Evolutionary conservation across 2,888 invertebrate genomes (phyloP), one percentile per base, ranked within the genome.

Genomic region (Sesia bembeciformis): DNA sequence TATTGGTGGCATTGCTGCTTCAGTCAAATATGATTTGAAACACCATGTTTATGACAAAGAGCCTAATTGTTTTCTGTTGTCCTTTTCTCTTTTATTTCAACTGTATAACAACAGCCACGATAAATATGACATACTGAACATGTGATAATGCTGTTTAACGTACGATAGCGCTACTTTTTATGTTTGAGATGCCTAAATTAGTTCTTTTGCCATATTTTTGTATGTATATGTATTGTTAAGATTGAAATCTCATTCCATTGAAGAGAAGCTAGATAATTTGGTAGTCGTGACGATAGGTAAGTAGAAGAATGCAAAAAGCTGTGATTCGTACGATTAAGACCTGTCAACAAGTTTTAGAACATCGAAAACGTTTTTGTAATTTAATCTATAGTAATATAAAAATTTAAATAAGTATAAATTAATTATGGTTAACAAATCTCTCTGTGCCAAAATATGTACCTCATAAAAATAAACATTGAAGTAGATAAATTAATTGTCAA

Each of bases 391-490:
- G 66, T 74, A 76, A 77, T 78, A 81, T 81, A 83, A 81, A 77
- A 63, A 63, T 66, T 72, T 80, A 82, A 75, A 77, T 81, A 78
- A 81, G 77, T 83, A 81, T 74, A 54, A 50, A 69, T 72, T 85
- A 86, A 81, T 67, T 77, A 50, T 7, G 4, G 7, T 62, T 87
- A 88, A 87, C 86, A 79, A 91, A 90, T 92, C 92, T 92, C 92
- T 92, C 92, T 93, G 94, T 94, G 94, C 94, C 94, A 94, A 93
- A 93, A 93, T 91, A 91, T 92, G 93, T 93, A 94, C 94, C 93
- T 93, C 93, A 93, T 92, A 82, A 90, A 91, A 90, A 67, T 88
- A 84, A 82, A 84, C 81, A 78, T 72, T 78, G 80, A 82, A 79
- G 74, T 88, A 87, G 85, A 80, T 87, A 86, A 84, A 81, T 71